A percentile compares a stretch with the other conserved stretches of the same genome.
phyloP scores from a whole-genome alignment of 2,113 vertebrate genomes.

The Hypocryptadius cinnamomeus region DNA sequence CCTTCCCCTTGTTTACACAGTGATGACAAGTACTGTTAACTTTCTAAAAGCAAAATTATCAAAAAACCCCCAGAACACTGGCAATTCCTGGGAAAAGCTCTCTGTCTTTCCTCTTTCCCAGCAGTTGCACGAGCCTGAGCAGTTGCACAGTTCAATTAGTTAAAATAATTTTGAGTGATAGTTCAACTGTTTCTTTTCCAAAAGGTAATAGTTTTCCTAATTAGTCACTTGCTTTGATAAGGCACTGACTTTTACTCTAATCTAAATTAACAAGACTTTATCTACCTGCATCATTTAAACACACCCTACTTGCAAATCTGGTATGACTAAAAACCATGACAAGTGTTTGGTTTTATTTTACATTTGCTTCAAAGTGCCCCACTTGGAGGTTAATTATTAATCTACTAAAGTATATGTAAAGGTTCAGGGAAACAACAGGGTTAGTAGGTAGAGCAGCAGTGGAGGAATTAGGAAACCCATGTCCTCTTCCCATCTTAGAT shows the following conservation, averaged over 20 bases:
- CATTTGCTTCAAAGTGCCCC: conserved; percentile 52
- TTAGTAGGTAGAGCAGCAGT: conserved; percentile 8
- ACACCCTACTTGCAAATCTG: conserved; percentile 61
- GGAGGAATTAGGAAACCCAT: not conserved
- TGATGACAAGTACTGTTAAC: conserved; percentile 30
- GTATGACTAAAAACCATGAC: conserved; percentile 64
- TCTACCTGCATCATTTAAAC: conserved; percentile 54
- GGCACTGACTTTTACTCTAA: conserved; percentile 49
- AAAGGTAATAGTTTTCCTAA: conserved; percentile 59
- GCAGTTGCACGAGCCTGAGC: not conserved
- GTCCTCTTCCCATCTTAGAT: not conserved
- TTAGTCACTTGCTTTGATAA: conserved; percentile 61
- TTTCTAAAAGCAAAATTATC: conserved; percentile 21
- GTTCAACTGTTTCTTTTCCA: conserved; percentile 42
- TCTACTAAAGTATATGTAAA: conserved; percentile 20
- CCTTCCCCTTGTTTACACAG: conserved; percentile 18
- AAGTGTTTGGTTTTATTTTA: conserved; percentile 64
- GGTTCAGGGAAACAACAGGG: conserved; percentile 27
- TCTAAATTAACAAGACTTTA: conserved; percentile 66
- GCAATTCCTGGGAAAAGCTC: not conserved
- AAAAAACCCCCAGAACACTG: not conserved
- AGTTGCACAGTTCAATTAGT: conserved; percentile 22
- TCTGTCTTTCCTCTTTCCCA: not conserved
- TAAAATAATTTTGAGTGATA: conserved; percentile 42
- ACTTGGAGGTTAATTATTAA: conserved; percentile 59